Percentiles rank a stretch among this genome's conserved stretches.
Evolutionary conservation across 2,113 vertebrate species (phyloP).

Genomic region (Ahaetulla prasina): DNA sequence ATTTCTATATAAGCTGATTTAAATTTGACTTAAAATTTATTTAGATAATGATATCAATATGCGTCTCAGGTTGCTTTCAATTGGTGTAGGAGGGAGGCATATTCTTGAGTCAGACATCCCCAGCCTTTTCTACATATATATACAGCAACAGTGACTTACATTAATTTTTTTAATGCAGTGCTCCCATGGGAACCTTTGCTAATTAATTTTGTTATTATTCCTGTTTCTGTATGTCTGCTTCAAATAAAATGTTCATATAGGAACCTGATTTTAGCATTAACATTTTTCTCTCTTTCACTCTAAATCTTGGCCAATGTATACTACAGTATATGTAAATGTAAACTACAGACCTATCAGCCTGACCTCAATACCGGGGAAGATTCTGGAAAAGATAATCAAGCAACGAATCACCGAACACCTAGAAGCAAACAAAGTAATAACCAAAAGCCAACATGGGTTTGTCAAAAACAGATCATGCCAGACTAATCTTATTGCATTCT

Average conservation of each 20-base stretch:
- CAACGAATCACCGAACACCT: too few species aligned
- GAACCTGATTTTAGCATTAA: background rate
- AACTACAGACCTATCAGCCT: too few species aligned
- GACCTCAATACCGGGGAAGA: too few species aligned
- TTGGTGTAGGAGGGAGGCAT: background rate
- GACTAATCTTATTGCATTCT: too few species aligned
- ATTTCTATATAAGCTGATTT: background rate
- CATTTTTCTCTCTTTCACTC: background rate
- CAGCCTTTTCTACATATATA: background rate
- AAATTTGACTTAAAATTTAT: background rate
- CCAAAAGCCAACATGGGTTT: too few species aligned
- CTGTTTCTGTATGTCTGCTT: background rate
- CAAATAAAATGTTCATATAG: background rate
- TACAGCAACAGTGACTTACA: background rate
- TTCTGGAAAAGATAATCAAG: too few species aligned
- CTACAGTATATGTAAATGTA: too few species aligned
- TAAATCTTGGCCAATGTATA: background rate
- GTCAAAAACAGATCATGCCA: too few species aligned
- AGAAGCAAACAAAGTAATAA: too few species aligned
- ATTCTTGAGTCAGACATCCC: background rate
- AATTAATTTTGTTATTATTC: background rate
- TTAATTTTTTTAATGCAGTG: background rate
- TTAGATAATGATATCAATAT: background rate
- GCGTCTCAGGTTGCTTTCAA: background rate
- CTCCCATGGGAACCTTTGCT: background rate